Percentiles rank a stretch among this genome's conserved stretches.
Conservation (phyloP, 1,140 invertebrate genomes). For the Sipha flava region DNA sequence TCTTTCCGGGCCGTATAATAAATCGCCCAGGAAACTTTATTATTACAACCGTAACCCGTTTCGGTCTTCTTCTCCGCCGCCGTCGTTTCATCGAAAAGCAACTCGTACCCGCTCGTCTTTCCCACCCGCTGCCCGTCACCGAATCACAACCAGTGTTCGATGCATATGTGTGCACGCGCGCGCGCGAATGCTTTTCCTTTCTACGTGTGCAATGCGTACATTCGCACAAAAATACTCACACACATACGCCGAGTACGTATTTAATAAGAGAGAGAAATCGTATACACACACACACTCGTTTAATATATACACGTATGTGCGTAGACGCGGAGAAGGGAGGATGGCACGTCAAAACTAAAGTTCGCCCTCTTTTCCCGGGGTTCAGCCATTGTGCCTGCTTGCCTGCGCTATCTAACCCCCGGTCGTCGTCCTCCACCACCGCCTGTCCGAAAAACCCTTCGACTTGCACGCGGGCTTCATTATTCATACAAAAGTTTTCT, state of each 20-base stretch:
- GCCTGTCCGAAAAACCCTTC: constrained; percentile 22
- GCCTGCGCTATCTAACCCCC: background rate
- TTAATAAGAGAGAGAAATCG: background rate
- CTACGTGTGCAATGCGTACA: background rate
- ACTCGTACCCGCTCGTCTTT: background rate
- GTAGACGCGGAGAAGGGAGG: background rate
- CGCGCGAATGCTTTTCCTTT: background rate
- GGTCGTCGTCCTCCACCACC: background rate
- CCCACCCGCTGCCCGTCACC: too few relatives aligned
- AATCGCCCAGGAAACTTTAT: constrained; percentile 21
- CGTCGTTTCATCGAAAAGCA: constrained; percentile 25
- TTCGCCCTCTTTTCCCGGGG: constrained; percentile 29
- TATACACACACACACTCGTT: background rate
- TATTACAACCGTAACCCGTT: background rate
- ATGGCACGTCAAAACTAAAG: constrained; percentile 30
- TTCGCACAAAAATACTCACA: background rate
- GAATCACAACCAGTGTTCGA: too few relatives aligned
- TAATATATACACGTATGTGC: background rate
- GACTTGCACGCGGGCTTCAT: constrained; percentile 25
- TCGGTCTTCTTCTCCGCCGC: background rate
- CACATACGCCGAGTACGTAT: background rate
- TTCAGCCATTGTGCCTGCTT: constrained; percentile 23
- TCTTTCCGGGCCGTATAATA: background rate
- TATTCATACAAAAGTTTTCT: constrained; percentile 33
- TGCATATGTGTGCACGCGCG: background rate